phyloP scores from a whole-genome alignment of 1,140 invertebrate genomes.

The Drosophila athabasca region DNA sequence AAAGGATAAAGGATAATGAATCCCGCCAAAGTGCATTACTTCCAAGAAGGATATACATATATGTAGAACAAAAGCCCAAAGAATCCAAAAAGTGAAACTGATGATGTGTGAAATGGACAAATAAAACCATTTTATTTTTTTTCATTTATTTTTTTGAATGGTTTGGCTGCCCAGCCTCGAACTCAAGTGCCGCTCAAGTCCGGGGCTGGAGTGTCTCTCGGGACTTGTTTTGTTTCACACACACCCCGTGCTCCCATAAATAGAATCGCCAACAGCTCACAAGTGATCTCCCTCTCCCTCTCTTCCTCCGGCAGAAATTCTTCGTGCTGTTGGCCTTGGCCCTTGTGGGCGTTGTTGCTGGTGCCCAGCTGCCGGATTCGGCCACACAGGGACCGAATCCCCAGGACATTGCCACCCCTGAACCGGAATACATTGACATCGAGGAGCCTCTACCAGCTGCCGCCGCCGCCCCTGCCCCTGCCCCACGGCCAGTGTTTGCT shows the following conservation, averaged over 20 bases:
- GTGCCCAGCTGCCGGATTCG: slow-evolving; percentile 71
- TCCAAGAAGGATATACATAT: slow-evolving; percentile 33
- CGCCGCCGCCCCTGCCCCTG: slow-evolving; percentile 19
- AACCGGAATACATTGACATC: slow-evolving; percentile 82
- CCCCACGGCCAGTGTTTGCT: slow-evolving; percentile 49
- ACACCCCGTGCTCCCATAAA: slow-evolving; percentile 24
- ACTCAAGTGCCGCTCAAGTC: slow-evolving; percentile 37
- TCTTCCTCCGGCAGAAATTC: slow-evolving; percentile 69
- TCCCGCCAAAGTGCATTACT: slow-evolving; percentile 12
- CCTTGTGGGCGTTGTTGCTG: slow-evolving; percentile 69
- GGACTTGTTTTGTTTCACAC: slow-evolving; percentile 33
- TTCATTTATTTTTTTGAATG: slow-evolving; percentile 4
- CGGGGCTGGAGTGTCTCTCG: slow-evolving; percentile 54
- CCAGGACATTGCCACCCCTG: slow-evolving; percentile 81
- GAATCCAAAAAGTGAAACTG: slow-evolving; percentile 6
- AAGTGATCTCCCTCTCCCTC: slow-evolving; percentile 29
- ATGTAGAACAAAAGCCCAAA: background rate
- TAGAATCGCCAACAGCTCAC: slow-evolving; percentile 3
- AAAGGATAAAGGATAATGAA: slow-evolving; percentile 40
- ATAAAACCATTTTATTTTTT: too few relatives aligned
- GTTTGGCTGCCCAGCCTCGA: slow-evolving; percentile 28
- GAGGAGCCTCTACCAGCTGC: slow-evolving; percentile 65
- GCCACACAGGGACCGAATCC: slow-evolving; percentile 82
- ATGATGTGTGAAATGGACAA: slow-evolving; percentile 10
- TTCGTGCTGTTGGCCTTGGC: slow-evolving; percentile 65